Conservation (phyloP, 2,888 invertebrate genomes). For the Podabrus alpinus region DNA sequence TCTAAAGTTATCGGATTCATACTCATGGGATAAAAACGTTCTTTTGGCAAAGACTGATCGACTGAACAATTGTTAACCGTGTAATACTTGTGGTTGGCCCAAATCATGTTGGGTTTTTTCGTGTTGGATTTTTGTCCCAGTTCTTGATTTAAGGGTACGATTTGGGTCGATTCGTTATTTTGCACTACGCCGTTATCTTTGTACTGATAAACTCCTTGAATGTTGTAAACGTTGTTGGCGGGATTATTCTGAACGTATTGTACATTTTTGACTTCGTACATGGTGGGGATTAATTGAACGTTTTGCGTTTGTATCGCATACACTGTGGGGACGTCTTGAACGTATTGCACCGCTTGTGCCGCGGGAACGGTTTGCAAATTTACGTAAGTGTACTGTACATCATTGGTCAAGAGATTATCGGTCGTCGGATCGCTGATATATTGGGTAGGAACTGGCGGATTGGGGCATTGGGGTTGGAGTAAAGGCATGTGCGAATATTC, state of each 20-base stretch:
- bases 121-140: background rate
- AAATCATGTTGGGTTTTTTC: slow-evolving; percentile 33
- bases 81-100: slow-evolving; percentile 46
- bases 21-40: slow-evolving; percentile 52
- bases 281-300: background rate
- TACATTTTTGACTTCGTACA: slow-evolving; percentile 4
- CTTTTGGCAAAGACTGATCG: slow-evolving; percentile 42
- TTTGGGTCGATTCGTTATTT: background rate
- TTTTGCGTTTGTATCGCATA: slow-evolving; percentile 10
- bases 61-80: slow-evolving; percentile 47
- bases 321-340: slow-evolving; percentile 1
- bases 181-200: background rate
- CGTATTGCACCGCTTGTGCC: slow-evolving; percentile 6
- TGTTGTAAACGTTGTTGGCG: slow-evolving; percentile 10
- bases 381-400: slow-evolving; percentile 13
- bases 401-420: background rate
- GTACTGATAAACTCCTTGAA: slow-evolving; percentile 16
- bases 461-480: slow-evolving; percentile 7
- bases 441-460: background rate
- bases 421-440: background rate
- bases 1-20: slow-evolving; percentile 45
- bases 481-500: slow-evolving; percentile 8
- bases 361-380: slow-evolving; percentile 15
- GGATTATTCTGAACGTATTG: slow-evolving; percentile 8
- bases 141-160: background rate